These are phyloP conservation scores for Phrynosoma blainvillii DNA, from an alignment of 2,113 vertebrate genomes.

Conservation along the genomic window DNA sequence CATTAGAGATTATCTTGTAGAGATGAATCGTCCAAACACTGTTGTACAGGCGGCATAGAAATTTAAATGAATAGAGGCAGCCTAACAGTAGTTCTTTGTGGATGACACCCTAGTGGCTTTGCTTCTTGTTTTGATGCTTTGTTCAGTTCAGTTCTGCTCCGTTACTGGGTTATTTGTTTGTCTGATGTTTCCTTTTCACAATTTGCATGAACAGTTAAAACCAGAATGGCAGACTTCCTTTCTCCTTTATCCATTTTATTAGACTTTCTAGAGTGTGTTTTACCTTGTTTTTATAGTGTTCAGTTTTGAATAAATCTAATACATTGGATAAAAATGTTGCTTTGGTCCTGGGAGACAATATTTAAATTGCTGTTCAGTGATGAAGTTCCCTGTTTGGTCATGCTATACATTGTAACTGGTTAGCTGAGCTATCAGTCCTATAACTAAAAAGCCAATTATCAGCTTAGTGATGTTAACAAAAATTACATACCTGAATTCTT, in stretches of 20 bases:
- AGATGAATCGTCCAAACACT: background rate
- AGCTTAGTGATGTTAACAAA: background rate
- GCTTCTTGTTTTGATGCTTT: conserved; percentile 15
- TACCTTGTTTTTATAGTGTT: background rate
- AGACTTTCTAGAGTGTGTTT: background rate
- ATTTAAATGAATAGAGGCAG: conserved; percentile 6
- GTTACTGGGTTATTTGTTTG: conserved; percentile 16
- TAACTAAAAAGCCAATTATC: background rate
- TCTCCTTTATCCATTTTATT: background rate
- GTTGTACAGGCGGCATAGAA: background rate
- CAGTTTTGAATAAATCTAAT: background rate
- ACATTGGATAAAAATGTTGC: background rate
- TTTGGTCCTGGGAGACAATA: background rate
- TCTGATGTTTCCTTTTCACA: conserved; percentile 22
- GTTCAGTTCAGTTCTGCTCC: conserved; percentile 1
- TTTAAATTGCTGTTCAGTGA: background rate
- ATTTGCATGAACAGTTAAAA: conserved; percentile 36
- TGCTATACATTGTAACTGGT: fast-evolving
- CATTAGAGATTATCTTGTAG: background rate
- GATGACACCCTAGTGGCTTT: background rate
- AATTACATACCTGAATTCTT: conserved; percentile 14
- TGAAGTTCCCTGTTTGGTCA: background rate
- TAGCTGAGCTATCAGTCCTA: background rate
- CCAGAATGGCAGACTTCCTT: conserved; percentile 26
- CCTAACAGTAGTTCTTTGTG: conserved; percentile 18